Base-by-base conservation (phyloP, 2,888 invertebrate genomes). In the Augochlorella aurata region DNA sequence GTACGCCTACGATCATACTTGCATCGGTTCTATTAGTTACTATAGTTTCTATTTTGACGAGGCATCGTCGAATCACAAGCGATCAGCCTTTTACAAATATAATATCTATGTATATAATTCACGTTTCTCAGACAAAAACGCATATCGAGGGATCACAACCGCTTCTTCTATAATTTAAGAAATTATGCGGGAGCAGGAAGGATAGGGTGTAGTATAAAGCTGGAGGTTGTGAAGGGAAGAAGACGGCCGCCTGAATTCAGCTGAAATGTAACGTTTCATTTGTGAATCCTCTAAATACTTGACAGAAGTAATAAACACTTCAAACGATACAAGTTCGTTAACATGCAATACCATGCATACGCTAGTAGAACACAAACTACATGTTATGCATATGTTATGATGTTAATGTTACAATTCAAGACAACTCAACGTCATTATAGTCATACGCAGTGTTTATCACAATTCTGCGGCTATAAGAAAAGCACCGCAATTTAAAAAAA, bases 51-150 rank as follows among this genome's bases (percentile, higher is more conserved):
- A 74, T 69, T 74, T 82, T 72, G 77, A 79, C 72, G 71, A 72
- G 83, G 69, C 81, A 83, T 82, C 84, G 80, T 84, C 82, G 82
- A 85, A 88, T 82, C 87, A 47, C 81, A 82, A 87, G 78, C 75
- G 81, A 79, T 63, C 80, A 82, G 81, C 85, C 79, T 69, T 80
- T 87, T 86, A 87, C 88, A 90, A 89, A 88, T 89, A 86, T 90
- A 86, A 86, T 86, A 84, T 89, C 87, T 89, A 85, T 88, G 85
- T 88, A 77, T 88, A 87, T 87, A 88, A 87, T 86, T 83, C 85
- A 86, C 72, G 87, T 85, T 80, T 85, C 76, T 89, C 75, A 69
- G 86, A 84, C 77, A 65, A 79, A 85, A 90, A 86, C 85, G 82
- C 81, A 83, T 81, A 84, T 83, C 79, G 81, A 77, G 86, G 87